These are phyloP conservation scores for Meta bourneti DNA, from an alignment of 2,888 invertebrate species.

Conservation along the genomic window DNA sequence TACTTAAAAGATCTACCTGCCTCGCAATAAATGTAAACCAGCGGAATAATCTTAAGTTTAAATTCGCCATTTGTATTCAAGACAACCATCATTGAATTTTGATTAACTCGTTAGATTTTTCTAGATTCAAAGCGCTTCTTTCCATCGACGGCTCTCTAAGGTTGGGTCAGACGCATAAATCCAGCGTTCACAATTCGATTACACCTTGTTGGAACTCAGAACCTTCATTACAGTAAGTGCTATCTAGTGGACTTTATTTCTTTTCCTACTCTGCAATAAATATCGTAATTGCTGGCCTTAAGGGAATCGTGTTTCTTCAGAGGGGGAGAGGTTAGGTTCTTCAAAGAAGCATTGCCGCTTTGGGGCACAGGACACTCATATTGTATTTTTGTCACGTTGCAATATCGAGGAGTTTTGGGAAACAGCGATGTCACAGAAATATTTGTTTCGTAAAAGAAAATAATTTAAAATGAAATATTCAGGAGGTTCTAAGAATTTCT, in stretches of 20 bases:
- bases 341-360: no score
- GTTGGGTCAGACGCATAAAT: background rate
- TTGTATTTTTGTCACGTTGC: no score
- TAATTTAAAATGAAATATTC: no score
- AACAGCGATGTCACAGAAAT: no score
- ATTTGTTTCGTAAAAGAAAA: no score
- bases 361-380: no score
- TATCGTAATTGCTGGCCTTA: conserved; percentile 1
- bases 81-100: background rate
- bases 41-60: background rate
- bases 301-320: background rate
- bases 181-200: conserved; percentile 13
- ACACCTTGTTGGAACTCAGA: background rate
- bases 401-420: no score
- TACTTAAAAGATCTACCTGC: no score
- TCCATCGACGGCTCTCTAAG: background rate
- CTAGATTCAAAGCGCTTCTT: background rate
- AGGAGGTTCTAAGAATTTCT: no score
- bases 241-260: background rate
- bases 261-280: background rate
- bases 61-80: background rate
- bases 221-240: conserved; percentile 9
- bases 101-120: background rate
- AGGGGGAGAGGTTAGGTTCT: background rate
- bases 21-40: no score